Base-by-base conservation (phyloP, 2,888 invertebrate species). In the Caenorhabditis parvicauda region DNA sequence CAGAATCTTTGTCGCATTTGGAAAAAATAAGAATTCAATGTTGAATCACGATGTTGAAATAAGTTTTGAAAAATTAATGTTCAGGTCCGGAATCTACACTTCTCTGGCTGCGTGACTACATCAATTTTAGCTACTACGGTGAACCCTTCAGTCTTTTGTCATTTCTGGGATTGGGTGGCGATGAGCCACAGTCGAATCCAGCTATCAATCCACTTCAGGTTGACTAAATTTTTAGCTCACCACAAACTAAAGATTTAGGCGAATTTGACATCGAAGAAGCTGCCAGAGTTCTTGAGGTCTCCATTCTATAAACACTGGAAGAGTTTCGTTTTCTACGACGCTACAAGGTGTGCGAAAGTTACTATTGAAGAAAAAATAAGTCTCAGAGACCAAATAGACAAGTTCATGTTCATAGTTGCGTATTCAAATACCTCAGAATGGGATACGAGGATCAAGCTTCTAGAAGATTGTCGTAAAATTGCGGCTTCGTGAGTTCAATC, bases 221-320 rank as follows among this genome's bases (percentile, higher is more conserved):
- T 27, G 2, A 24, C 14, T 29, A 28, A 14, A 17, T 22, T 17
- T 24, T 14, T 27, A 19, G 17, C 12, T 2, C 17, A 1, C 6
- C 14, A 42, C 7, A 19, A 17, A 3, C 28, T 24, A 17, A n/a
- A 9, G 2, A 25, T 57, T 61, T 39, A 59, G 51, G 67, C 70
- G 6, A 70, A 67, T 22, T 41, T 72, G 24, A 67, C 68, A 2
- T 54, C 61, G n/a, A 37, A 48, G 19, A 71, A 72, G 24, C 53
- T 79, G 29, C 60, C 62, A 12, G 47, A 52, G 12, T 79, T 79
- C 51, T 54, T 79, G 9, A 56, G 57, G n/a, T 75, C 76, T 7
- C 77, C 77, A 29, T 79, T 77, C 48, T 76, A 74, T 58, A 56
- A 70, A 50, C 79, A 79, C 54, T 79, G 77, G 77, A 59, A 56